Conservation (phyloP, 2,888 invertebrate genomes). For the Dicyrtomina minuta region DNA sequence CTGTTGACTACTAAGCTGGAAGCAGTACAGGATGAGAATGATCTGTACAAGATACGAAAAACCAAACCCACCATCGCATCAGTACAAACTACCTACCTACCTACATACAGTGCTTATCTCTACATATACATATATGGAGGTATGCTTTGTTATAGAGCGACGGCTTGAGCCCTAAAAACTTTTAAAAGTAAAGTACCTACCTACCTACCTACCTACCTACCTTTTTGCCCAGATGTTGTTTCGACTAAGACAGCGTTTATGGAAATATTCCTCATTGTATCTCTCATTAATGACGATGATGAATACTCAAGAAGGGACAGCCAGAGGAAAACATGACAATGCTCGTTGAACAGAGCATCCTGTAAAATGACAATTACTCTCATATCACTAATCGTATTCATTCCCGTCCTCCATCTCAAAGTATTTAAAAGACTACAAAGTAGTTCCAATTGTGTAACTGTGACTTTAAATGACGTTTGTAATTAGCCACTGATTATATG, state of each 20-base stretch:
- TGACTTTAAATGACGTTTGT: slow-evolving; percentile 25
- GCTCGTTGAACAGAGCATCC: neutral
- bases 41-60: too few relatives aligned
- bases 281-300: slow-evolving; percentile 18
- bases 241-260: slow-evolving; percentile 1
- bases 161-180: neutral
- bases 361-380: neutral
- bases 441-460: neutral
- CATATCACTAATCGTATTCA: neutral
- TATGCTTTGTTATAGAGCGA: neutral
- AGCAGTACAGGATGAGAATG: too few relatives aligned
- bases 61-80: neutral
- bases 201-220: neutral
- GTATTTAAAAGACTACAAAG: neutral
- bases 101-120: neutral
- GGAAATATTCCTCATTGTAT: slow-evolving; percentile 25
- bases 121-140: neutral
- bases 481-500: slow-evolving; percentile 25
- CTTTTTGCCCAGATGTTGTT: neutral
- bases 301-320: neutral
- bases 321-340: too few relatives aligned
- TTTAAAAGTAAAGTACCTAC: neutral
- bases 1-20: too few relatives aligned
- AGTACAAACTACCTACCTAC: neutral
- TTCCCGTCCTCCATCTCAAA: neutral